Conservation (phyloP, 2,888 invertebrate species). For the Dolichopus griseipennis region DNA sequence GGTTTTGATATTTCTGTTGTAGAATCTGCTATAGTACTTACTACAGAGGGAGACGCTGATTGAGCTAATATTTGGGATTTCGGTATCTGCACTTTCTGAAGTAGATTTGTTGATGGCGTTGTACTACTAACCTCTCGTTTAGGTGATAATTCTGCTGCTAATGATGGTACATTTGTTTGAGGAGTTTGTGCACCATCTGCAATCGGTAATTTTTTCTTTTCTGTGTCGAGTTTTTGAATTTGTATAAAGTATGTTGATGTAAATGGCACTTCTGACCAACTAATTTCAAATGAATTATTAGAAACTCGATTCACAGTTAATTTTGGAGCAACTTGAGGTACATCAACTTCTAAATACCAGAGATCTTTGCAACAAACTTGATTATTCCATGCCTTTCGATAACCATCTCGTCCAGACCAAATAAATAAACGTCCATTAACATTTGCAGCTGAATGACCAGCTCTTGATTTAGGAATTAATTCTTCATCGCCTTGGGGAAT, state of each 20-base stretch:
- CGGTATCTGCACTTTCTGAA: not conserved
- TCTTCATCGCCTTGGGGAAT: slow-evolving; percentile 2
- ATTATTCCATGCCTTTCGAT: slow-evolving; percentile 95
- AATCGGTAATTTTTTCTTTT: slow-evolving; percentile 4
- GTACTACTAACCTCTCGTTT: not conserved
- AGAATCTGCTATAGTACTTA: slow-evolving; percentile 5
- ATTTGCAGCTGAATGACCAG: slow-evolving; percentile 12
- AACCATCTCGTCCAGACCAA: slow-evolving; percentile 94
- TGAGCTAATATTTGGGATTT: not conserved
- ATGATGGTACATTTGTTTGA: not conserved
- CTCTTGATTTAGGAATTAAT: slow-evolving; percentile 1
- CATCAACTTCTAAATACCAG: slow-evolving; percentile 83
- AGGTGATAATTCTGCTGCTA: not conserved
- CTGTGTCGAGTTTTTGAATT: slow-evolving; percentile 43
- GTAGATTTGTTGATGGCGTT: not conserved
- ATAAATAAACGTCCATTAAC: slow-evolving; percentile 84
- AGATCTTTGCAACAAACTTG: slow-evolving; percentile 90
- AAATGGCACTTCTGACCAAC: slow-evolving; percentile 78
- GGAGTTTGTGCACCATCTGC: not conserved
- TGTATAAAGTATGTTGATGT: slow-evolving; percentile 76
- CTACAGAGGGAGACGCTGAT: not conserved
- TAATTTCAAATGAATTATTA: slow-evolving; percentile 80
- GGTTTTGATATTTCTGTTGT: not conserved
- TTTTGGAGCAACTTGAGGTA: slow-evolving; percentile 73
- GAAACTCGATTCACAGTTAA: slow-evolving; percentile 84